phyloP scores from a whole-genome alignment of 1,140 invertebrate genomes.

The Prorops nasuta region DNA sequence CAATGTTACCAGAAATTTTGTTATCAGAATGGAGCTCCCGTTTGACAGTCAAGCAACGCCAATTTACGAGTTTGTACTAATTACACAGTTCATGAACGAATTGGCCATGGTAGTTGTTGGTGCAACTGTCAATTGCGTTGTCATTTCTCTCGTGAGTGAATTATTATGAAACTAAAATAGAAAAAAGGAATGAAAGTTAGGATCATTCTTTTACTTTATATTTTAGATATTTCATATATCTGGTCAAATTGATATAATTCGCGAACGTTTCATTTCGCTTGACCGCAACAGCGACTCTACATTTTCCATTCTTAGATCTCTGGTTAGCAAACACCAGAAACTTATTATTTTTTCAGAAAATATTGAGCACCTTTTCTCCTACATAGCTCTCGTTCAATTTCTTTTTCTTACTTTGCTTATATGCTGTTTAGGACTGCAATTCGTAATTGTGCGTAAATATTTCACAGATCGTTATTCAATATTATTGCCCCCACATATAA shows the following conservation, averaged over 20 bases:
- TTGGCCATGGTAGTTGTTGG: neutral
- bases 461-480: no score
- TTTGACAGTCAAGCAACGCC: conserved; percentile 17
- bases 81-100: conserved; percentile 11
- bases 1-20: conserved; percentile 12
- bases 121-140: conserved; percentile 2
- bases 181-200: no score
- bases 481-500: neutral
- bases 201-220: no score
- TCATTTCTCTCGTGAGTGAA: no score
- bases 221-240: conserved; percentile 20
- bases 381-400: conserved; percentile 19
- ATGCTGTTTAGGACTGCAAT: conserved; percentile 19
- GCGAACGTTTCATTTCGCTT: no score
- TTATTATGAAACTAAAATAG: no score
- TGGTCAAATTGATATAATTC: conserved; percentile 20
- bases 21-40: conserved; percentile 23
- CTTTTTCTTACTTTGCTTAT: conserved; percentile 13
- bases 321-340: conserved; percentile 14
- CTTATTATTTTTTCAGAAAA: conserved; percentile 14
- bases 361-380: conserved; percentile 18
- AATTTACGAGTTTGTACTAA: conserved; percentile 19
- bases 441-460: conserved; percentile 18
- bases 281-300: no score
- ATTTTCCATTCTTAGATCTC: no score